Percentiles rank a stretch among this genome's conserved stretches.
Conservation (phyloP, 2,113 vertebrate genomes). For the Nothoprocta pentlandii region DNA sequence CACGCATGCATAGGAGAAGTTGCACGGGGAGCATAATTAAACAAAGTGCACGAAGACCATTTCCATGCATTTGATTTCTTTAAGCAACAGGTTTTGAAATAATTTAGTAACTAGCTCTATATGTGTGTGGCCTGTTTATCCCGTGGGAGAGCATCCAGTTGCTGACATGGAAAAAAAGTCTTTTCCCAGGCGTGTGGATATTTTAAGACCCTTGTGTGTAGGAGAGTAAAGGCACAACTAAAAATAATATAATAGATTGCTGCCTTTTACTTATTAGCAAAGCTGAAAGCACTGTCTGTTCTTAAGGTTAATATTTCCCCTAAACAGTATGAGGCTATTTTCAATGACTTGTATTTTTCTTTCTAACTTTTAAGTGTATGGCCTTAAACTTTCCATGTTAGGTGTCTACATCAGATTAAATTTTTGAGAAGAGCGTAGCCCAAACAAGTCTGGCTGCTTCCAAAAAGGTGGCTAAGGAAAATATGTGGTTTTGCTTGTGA, state of each 20-base stretch:
- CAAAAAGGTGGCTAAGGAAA: background rate
- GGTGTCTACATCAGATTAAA: background rate
- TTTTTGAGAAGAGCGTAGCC: background rate
- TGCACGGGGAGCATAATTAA: background rate
- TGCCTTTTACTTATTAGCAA: slow-evolving; percentile 37
- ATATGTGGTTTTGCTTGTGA: background rate
- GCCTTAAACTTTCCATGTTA: background rate
- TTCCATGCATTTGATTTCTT: background rate
- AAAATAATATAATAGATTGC: slow-evolving; percentile 28
- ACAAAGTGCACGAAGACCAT: background rate
- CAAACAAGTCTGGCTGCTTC: background rate
- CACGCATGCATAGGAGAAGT: background rate
- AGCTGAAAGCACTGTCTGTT: background rate
- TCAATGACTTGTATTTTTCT: background rate
- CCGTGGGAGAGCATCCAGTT: slow-evolving; percentile 11
- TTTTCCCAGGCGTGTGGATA: slow-evolving; percentile 37
- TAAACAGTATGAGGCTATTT: background rate
- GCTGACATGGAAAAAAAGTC: slow-evolving; percentile 50
- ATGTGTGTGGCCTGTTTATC: slow-evolving; percentile 19
- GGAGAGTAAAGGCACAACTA: background rate
- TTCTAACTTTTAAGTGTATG: background rate
- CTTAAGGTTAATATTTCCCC: background rate
- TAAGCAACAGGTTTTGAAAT: slow-evolving; percentile 1
- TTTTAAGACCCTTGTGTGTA: slow-evolving; percentile 17
- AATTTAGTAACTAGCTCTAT: background rate